Conservation (phyloP, 2,113 vertebrate genomes). For the Cygnus atratus region DNA sequence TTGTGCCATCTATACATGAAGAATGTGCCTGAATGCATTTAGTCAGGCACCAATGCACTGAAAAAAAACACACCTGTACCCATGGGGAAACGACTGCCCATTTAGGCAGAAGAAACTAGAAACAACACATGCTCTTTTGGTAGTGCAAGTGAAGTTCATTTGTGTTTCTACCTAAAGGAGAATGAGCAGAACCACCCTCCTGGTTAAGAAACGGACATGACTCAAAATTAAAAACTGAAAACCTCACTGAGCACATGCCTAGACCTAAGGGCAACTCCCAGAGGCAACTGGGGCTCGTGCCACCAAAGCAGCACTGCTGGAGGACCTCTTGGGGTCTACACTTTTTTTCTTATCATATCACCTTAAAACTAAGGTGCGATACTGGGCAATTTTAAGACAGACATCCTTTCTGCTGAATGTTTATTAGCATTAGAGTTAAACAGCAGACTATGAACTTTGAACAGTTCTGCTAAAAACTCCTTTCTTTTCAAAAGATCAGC, state of each 20-base stretch:
- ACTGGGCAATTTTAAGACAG: background rate
- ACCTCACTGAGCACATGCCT: background rate
- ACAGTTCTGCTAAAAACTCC: background rate
- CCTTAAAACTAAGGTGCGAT: background rate
- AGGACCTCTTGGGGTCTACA: background rate
- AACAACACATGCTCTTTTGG: background rate
- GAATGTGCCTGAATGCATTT: conserved; percentile 84
- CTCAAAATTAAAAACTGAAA: background rate
- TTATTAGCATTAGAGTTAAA: conserved; percentile 40
- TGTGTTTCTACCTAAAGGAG: conserved; percentile 1
- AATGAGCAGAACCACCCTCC: conserved; percentile 31
- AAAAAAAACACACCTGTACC: conserved; percentile 73
- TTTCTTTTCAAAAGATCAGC: conserved; percentile 50
- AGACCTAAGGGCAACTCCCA: background rate
- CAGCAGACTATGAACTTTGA: conserved; percentile 51
- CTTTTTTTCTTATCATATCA: background rate
- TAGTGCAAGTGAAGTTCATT: background rate
- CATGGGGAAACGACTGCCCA: conserved; percentile 55
- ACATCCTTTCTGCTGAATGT: background rate
- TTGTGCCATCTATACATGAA: conserved; percentile 77
- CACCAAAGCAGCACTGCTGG: background rate
- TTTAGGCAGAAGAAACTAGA: background rate
- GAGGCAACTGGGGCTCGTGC: background rate
- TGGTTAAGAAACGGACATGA: accelerated
- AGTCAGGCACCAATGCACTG: conserved; percentile 77